These are phyloP conservation scores for Alloplasta piceator DNA, from an alignment of 2,888 invertebrate genomes.

Conservation along the genomic window DNA sequence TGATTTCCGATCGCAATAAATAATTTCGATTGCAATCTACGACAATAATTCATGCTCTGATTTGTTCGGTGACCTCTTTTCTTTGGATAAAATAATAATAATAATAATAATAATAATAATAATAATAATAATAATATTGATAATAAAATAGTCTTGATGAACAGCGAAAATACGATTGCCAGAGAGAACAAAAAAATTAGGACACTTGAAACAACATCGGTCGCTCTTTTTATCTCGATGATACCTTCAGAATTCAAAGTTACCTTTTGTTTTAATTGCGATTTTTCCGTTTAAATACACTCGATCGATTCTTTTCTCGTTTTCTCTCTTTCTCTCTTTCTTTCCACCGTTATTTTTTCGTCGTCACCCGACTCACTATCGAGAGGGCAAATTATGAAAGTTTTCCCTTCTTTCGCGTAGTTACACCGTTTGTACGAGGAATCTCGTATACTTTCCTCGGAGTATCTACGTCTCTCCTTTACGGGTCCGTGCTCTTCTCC, in stretches of 20 bases:
- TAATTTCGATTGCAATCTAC: slow-evolving; percentile 43
- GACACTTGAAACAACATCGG: neutral
- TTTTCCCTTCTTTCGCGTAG: slow-evolving; percentile 53
- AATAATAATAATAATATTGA: too few relatives aligned
- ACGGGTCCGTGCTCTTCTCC: slow-evolving; percentile 17
- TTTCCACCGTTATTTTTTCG: slow-evolving; percentile 10
- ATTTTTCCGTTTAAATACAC: slow-evolving; percentile 10
- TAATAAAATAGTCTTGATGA: too few relatives aligned
- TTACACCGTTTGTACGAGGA: slow-evolving; percentile 38
- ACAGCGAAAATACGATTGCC: too few relatives aligned
- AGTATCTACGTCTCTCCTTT: slow-evolving; percentile 33
- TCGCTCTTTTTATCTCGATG: neutral
- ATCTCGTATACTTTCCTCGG: slow-evolving; percentile 36
- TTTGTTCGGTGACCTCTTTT: too few relatives aligned
- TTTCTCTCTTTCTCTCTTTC: slow-evolving; percentile 1
- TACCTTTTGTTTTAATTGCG: slow-evolving; percentile 22
- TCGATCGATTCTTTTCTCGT: slow-evolving; percentile 33
- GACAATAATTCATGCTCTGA: too few relatives aligned
- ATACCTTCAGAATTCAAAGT: slow-evolving; percentile 8
- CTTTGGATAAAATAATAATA: too few relatives aligned
- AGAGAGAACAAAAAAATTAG: neutral
- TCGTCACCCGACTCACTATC: slow-evolving; percentile 40
- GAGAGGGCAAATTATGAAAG: slow-evolving; percentile 60
- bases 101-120: too few relatives aligned
- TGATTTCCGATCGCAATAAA: slow-evolving; percentile 48